Evolutionary conservation across 1,140 invertebrate species (phyloP), one percentile per base, ranked within the genome.

Genomic region (Drosophila lini): DNA sequence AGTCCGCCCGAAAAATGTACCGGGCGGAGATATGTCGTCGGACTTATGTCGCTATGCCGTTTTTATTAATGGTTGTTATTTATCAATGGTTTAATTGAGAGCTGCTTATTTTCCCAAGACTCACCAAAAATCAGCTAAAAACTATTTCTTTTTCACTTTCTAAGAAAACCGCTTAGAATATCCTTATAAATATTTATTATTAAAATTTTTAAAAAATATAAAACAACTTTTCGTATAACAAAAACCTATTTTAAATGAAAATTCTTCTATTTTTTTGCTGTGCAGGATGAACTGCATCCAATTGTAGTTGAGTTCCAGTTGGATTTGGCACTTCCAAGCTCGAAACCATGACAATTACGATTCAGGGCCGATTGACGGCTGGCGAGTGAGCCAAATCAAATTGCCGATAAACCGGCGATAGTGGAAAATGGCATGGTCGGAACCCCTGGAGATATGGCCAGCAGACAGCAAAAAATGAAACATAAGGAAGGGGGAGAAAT

Each of bases 401-500:
- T 67, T 61, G 58, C 70, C 80, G 79, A 86, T 88, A 88, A 86
- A 75, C 65, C 44, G 73, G 50, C 60, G 81, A 68, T 86, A 86
- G 83, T 80, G 84, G 86, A 61, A 86, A 86, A 78, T 83, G 80
- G 84, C 70, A 68, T 67, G 78, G 68, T 41, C 45, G 63, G 63
- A 25, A 58, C 68, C 59, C 65, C 65, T 59, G 65, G 52, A 68
- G 48, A 56, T 67, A 55, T 31, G 11, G 10, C 6, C 1, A 11
- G 19, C 36, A 16, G 8, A 32, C 36, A 16, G 5, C 25, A 19
- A 38, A 53, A 47, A 3, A 15, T 8, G 5, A 11, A 44, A 11
- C 5, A 11, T 6, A 41, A 32, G n/a, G 19, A 7, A n/a, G 31
- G 56, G 15, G 58, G 16, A 4, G 36, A 22, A 63, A 38, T 13